Conservation (phyloP, 1,140 invertebrate species). For the Elysia chlorotica region DNA sequence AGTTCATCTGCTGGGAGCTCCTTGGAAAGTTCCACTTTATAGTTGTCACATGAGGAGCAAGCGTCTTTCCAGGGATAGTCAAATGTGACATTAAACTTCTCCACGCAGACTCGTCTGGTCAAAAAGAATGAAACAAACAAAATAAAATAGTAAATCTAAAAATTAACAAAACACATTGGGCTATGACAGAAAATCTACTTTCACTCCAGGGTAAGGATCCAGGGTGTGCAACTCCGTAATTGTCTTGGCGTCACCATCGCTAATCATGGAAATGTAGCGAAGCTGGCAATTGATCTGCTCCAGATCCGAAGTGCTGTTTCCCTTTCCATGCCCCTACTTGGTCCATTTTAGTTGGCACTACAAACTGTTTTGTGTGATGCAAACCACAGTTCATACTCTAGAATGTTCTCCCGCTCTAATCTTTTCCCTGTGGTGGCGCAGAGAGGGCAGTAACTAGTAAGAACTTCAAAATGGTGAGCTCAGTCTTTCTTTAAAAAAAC, state of each 20-base stretch:
- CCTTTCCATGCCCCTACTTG: neutral
- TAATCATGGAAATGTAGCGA: neutral
- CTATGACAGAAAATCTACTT: neutral
- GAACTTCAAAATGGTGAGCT: neutral
- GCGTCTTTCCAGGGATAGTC: neutral
- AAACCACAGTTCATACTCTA: neutral
- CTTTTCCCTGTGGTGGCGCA: neutral
- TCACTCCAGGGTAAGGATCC: neutral
- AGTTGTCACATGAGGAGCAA: neutral
- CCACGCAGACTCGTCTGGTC: too few relatives aligned
- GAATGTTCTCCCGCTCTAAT: neutral
- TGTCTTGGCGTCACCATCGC: neutral
- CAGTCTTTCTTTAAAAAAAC: conserved; percentile 6
- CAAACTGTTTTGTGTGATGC: neutral
- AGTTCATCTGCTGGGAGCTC: too few relatives aligned
- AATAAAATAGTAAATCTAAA: too few relatives aligned
- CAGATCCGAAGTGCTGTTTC: neutral
- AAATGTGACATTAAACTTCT: neutral
- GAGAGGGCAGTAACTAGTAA: neutral
- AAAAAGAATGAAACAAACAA: too few relatives aligned
- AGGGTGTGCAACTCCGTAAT: neutral
- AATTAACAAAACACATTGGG: neutral
- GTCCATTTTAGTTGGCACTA: neutral
- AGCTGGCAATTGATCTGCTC: neutral
- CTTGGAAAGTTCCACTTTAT: neutral